Conservation (phyloP, 2,797 vertebrate genomes). For the Odontamblyopus rebecca region DNA sequence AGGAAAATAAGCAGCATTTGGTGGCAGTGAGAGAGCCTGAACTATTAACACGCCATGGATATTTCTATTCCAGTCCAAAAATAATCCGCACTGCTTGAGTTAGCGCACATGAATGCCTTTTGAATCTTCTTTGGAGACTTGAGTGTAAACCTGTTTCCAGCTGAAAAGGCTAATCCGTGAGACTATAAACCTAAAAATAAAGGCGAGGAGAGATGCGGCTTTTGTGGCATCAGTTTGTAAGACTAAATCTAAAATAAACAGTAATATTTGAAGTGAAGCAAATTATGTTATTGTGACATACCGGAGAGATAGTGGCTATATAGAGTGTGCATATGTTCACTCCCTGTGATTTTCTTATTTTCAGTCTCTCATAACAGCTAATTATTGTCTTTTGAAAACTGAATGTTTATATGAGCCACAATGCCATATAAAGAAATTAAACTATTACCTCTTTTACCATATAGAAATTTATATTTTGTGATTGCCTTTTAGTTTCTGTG, state of each 20-base stretch:
- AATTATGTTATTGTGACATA: neutral
- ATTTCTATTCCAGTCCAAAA: conserved; percentile 53
- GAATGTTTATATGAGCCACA: neutral
- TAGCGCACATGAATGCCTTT: conserved; percentile 58
- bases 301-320: neutral
- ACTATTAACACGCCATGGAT: conserved; percentile 30
- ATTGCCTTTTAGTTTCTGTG: too few relatives aligned
- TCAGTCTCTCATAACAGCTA: neutral
- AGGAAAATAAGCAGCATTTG: conserved; percentile 20
- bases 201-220: conserved; percentile 43
- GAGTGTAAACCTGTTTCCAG: conserved; percentile 66
- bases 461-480: too few relatives aligned
- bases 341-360: neutral
- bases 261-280: conserved; percentile 10
- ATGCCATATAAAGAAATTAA: neutral
- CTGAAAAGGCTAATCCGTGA: conserved; percentile 61
- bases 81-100: conserved; percentile 50
- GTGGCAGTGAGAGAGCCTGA: conserved; percentile 11
- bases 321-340: neutral
- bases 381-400: neutral
- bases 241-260: conserved; percentile 17
- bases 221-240: conserved; percentile 34
- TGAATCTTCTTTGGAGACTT: conserved; percentile 68
- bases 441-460: neutral
- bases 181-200: conserved; percentile 63